A percentile compares a stretch with the other conserved stretches of the same genome.
Conservation (phyloP, 2,888 invertebrate species). For the Ormyrus nitidulus region DNA sequence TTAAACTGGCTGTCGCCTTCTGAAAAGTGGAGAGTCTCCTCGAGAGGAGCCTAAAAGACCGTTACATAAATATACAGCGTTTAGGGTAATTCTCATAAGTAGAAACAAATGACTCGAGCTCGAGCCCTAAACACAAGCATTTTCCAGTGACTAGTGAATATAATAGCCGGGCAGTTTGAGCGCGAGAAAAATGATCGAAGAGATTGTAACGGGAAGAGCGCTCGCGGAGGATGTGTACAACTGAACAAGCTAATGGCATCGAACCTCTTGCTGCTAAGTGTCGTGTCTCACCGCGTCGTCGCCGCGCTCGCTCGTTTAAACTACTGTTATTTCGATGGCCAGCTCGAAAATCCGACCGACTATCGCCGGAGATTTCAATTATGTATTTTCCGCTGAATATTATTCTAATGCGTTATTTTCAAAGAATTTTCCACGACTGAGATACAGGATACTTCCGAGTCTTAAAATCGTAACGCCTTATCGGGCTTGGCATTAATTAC, state of each 20-base stretch:
- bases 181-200: conserved; percentile 39
- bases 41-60: neutral
- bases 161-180: conserved; percentile 29
- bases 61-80: conserved; percentile 32
- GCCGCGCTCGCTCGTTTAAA: conserved; percentile 18
- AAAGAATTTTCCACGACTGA: neutral
- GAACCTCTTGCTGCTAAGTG: conserved; percentile 7
- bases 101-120: conserved; percentile 28
- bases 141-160: conserved; percentile 34
- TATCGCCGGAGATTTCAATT: conserved; percentile 1
- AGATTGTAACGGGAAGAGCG: conserved; percentile 25
- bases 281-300: neutral
- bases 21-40: no score
- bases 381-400: conserved; percentile 1
- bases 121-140: conserved; percentile 18
- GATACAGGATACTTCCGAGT: no score
- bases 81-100: conserved; percentile 43
- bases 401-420: neutral
- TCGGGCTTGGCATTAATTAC: no score
- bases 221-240: conserved; percentile 9
- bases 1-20: neutral
- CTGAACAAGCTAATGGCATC: conserved; percentile 35
- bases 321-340: conserved; percentile 31
- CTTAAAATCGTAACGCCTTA: no score
- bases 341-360: neutral